phyloP scores from a whole-genome alignment of 2,888 invertebrate species.

The Chrysolina haemoptera region DNA sequence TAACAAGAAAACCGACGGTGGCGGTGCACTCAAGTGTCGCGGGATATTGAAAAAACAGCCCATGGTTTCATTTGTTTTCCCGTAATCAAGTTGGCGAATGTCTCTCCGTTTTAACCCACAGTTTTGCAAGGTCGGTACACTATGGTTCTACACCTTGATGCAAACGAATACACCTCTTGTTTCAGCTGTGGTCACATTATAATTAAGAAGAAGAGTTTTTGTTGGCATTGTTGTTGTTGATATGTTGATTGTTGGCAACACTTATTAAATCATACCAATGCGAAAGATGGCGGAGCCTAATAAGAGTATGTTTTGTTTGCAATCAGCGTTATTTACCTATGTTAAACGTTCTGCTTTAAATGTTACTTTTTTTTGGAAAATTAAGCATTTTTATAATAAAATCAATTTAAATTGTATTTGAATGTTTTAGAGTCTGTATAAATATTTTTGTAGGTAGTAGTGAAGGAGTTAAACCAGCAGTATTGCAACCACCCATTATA shows the following conservation, averaged over 20 bases:
- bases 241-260: constrained; percentile 23
- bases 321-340: constrained; percentile 28
- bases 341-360: constrained; percentile 34
- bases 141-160: too few species aligned
- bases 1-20: too few species aligned
- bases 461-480: constrained; percentile 51
- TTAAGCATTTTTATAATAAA: constrained; percentile 15
- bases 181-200: too few species aligned
- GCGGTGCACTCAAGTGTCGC: too few species aligned
- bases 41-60: too few species aligned
- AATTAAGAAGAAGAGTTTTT: too few species aligned
- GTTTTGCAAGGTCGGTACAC: too few species aligned
- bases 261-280: constrained; percentile 29
- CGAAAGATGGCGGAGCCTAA: constrained; percentile 59
- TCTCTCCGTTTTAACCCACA: too few species aligned
- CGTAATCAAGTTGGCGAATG: too few species aligned
- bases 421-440: not conserved
- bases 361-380: constrained; percentile 17
- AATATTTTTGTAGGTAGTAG: constrained; percentile 47
- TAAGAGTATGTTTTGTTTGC: constrained; percentile 57
- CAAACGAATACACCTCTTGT: too few species aligned
- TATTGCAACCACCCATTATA: constrained; percentile 61
- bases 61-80: too few species aligned
- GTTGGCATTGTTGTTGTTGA: too few species aligned
- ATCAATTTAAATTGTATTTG: constrained; percentile 4